phyloP scores from a whole-genome alignment of 2,113 vertebrate species.

The Trogon melanurus region DNA sequence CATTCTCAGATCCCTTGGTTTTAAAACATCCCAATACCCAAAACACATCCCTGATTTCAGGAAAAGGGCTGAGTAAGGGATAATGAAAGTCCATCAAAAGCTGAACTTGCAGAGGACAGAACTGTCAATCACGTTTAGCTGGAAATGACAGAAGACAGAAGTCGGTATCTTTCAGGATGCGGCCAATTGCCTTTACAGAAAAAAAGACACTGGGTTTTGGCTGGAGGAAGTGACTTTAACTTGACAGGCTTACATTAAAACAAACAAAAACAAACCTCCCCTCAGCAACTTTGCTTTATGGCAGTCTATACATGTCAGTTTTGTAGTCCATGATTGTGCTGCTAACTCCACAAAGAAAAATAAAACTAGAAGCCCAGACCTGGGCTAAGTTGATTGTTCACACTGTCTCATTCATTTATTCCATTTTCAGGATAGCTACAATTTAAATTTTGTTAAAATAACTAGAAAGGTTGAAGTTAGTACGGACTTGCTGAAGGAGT shows the following conservation, averaged over 20 bases:
- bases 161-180: not conserved
- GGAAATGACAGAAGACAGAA: rapidly evolving
- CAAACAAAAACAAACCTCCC: not conserved
- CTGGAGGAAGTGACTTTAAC: not conserved
- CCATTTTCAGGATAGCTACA: not conserved
- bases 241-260: not conserved
- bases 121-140: not conserved
- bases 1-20: not conserved
- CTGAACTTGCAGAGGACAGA: not conserved
- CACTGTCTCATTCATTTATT: not conserved
- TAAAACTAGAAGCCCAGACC: not conserved
- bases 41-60: not conserved
- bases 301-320: not conserved
- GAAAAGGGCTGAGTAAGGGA: not conserved
- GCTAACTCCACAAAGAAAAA: not conserved
- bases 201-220: not conserved
- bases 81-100: not conserved
- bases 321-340: not conserved
- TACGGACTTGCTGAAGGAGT: not conserved
- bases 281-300: not conserved
- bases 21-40: not conserved
- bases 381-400: not conserved
- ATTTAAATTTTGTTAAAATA: not conserved
- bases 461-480: not conserved
- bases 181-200: not conserved